Evolutionary conservation across 1,140 invertebrate genomes (phyloP).

Genomic region (Ooceraea biroi): DNA sequence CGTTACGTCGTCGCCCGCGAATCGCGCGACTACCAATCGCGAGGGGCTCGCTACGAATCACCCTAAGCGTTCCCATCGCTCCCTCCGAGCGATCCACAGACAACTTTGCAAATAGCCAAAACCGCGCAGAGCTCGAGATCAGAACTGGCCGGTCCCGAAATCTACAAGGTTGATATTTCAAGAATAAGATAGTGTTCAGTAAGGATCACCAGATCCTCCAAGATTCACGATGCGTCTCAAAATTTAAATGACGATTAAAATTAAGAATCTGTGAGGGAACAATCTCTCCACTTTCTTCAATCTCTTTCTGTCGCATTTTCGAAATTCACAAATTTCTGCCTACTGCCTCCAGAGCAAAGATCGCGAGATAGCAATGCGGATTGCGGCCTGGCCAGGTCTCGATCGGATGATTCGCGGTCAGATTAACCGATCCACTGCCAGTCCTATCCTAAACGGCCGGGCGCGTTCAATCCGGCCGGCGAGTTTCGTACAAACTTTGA

Average conservation of each 20-base stretch:
- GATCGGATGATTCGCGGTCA: slow-evolving; percentile 12
- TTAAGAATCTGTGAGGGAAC: neutral
- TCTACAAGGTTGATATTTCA: neutral
- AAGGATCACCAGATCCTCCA: neutral
- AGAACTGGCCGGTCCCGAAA: neutral
- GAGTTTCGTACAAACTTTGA: slow-evolving; percentile 67
- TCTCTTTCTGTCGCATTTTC: neutral
- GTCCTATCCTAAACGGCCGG: slow-evolving; percentile 59
- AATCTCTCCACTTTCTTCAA: neutral
- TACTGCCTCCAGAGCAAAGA: too few species aligned
- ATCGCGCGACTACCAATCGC: slow-evolving; percentile 66
- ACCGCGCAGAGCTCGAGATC: neutral
- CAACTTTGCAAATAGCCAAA: slow-evolving; percentile 8
- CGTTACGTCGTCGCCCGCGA: slow-evolving; percentile 42
- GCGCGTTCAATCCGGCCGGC: slow-evolving; percentile 51
- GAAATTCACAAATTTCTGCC: neutral
- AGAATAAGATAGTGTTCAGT: neutral
- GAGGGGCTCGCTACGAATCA: neutral
- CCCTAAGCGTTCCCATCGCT: neutral
- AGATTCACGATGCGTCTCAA: neutral
- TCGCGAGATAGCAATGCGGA: neutral
- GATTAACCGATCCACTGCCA: slow-evolving; percentile 68
- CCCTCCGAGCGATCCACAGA: slow-evolving; percentile 2
- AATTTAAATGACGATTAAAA: neutral
- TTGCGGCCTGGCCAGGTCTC: slow-evolving; percentile 12